These are phyloP conservation scores for Drepana falcataria DNA, from an alignment of 2,888 invertebrate genomes.

Conservation along the genomic window DNA sequence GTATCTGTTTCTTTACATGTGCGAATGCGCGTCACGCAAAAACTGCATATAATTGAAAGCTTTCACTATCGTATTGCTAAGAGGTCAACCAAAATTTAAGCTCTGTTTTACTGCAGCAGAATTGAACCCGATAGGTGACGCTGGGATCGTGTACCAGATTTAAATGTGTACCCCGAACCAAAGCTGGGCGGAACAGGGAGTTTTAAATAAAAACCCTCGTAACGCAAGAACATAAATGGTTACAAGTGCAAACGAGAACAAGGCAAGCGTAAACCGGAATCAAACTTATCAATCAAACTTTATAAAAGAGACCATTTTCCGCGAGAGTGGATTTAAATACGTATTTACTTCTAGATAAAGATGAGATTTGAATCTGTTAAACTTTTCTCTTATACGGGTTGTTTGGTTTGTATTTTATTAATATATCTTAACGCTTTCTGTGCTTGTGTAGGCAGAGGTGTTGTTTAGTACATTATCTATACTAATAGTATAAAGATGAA, in stretches of 20 bases:
- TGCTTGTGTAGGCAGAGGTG: too few relatives aligned
- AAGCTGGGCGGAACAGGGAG: not conserved
- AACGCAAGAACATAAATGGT: constrained; percentile 21
- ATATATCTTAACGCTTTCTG: not conserved
- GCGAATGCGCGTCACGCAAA: too few relatives aligned
- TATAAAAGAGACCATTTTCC: constrained; percentile 18
- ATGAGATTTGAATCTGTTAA: constrained; percentile 25
- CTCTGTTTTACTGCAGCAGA: too few relatives aligned
- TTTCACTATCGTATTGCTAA: too few relatives aligned
- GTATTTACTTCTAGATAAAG: constrained; percentile 38
- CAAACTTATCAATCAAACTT: constrained; percentile 59
- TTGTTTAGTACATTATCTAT: too few relatives aligned
- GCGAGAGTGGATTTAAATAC: constrained; percentile 25
- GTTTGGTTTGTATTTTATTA: not conserved
- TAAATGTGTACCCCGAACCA: too few relatives aligned
- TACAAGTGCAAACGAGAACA: constrained; percentile 10
- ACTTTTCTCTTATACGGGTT: constrained; percentile 16
- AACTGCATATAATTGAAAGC: too few relatives aligned
- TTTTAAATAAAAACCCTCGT: not conserved
- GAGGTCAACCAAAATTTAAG: too few relatives aligned
- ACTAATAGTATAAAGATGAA: too few relatives aligned
- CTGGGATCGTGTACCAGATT: too few relatives aligned
- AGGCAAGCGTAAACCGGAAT: constrained; percentile 26
- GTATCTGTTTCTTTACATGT: too few relatives aligned
- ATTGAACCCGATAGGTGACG: too few relatives aligned